These are phyloP conservation scores for Drosophila meridiana DNA, from an alignment of 2,888 invertebrate genomes.

Conservation along the genomic window DNA sequence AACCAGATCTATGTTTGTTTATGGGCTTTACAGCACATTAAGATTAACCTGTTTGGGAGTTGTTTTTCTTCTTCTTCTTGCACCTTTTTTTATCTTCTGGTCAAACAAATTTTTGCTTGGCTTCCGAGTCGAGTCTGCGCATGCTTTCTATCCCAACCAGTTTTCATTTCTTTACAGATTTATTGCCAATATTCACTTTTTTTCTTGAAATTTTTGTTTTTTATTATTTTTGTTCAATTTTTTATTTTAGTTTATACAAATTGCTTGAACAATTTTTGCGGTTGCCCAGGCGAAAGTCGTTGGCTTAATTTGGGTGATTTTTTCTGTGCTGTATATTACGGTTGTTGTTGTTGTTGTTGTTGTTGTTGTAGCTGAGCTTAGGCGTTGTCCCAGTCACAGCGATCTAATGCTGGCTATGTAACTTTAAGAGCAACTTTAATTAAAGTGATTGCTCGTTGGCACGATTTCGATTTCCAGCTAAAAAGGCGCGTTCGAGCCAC, in stretches of 20 bases:
- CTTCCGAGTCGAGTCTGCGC: constrained; percentile 49
- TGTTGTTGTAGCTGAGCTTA: constrained; percentile 30
- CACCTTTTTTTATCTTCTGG: constrained; percentile 15
- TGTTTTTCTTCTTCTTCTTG: constrained; percentile 6
- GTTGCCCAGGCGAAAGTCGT: constrained; percentile 66
- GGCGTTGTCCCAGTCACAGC: constrained; percentile 67
- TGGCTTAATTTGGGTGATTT: constrained; percentile 56
- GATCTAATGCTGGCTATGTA: constrained; percentile 51
- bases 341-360: constrained; percentile 13
- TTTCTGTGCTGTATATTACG: constrained; percentile 12
- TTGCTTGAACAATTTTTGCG: constrained; percentile 64
- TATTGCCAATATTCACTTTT: constrained; percentile 74
- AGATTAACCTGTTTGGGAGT: constrained; percentile 48
- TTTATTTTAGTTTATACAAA: constrained; percentile 64
- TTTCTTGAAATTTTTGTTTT: constrained; percentile 8
- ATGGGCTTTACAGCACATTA: constrained; percentile 37
- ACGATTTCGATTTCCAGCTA: constrained; percentile 68
- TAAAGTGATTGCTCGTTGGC: constrained; percentile 68
- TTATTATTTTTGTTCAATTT: constrained; percentile 19
- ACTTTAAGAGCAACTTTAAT: constrained; percentile 66
- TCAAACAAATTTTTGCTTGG: constrained; percentile 21
- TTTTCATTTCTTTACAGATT: constrained; percentile 61
- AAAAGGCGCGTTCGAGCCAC: constrained; percentile 44
- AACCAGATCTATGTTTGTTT: constrained; percentile 45
- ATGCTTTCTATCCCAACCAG: constrained; percentile 75